phyloP scores from a whole-genome alignment of 2,888 invertebrate genomes.

The Leptinotarsa rubiginosa region DNA sequence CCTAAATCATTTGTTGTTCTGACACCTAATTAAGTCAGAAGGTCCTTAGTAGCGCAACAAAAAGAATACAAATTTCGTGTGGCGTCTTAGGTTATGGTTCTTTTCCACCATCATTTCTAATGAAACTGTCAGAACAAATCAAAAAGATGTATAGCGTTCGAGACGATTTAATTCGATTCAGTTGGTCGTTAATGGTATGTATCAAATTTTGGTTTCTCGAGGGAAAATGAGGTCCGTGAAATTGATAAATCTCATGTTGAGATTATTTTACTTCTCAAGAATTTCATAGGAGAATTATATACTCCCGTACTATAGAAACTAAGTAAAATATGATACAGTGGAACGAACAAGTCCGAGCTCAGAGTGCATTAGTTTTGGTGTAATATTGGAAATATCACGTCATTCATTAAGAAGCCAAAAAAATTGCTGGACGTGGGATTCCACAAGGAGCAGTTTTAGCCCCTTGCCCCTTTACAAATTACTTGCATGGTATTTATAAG shows the following conservation, averaged over 20 bases:
- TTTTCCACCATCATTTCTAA: slow-evolving; percentile 36
- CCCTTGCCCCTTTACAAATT: no score
- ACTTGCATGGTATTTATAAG: no score
- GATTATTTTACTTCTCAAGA: not conserved
- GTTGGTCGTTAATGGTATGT: slow-evolving; percentile 21
- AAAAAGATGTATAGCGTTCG: slow-evolving; percentile 40
- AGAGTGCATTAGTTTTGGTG: no score
- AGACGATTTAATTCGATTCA: slow-evolving; percentile 30
- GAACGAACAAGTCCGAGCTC: no score
- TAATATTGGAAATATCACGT: no score
- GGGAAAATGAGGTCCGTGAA: not conserved
- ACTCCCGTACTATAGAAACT: no score
- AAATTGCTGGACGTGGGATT: no score
- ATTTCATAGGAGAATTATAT: no score
- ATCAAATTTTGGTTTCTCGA: slow-evolving; percentile 2
- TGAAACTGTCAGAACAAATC: slow-evolving; percentile 46
- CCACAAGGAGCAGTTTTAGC: no score
- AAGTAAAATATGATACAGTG: no score
- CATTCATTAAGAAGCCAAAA: no score
- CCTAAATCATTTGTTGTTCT: slow-evolving; percentile 59
- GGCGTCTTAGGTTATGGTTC: slow-evolving; percentile 39
- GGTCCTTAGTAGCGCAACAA: slow-evolving; percentile 41
- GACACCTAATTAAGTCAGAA: slow-evolving; percentile 58
- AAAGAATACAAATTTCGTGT: slow-evolving; percentile 31
- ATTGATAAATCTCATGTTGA: not conserved